Conservation (phyloP, 2,113 vertebrate genomes). For the Euleptes europaea region DNA sequence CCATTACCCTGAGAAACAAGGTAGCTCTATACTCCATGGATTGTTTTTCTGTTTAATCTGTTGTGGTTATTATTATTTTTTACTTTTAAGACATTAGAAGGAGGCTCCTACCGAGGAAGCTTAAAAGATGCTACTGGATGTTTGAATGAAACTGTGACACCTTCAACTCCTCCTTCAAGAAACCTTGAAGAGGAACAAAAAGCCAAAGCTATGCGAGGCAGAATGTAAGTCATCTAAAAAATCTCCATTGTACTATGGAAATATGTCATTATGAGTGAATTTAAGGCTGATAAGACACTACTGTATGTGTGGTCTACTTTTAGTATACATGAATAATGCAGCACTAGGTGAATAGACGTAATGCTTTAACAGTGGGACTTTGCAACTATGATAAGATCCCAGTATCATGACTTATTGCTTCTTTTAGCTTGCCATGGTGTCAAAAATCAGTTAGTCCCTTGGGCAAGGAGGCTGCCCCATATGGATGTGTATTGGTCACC, state of each 20-base stretch:
- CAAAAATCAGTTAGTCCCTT: no score
- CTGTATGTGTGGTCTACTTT: background rate
- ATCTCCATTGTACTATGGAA: background rate
- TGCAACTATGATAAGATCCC: background rate
- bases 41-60: constrained; percentile 31
- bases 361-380: background rate
- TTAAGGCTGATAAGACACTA: background rate
- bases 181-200: constrained; percentile 94
- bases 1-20: background rate
- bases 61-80: constrained; percentile 5
- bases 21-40: constrained; percentile 12
- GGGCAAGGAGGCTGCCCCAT: no score
- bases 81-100: constrained; percentile 86
- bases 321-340: background rate
- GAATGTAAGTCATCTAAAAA: constrained; percentile 84
- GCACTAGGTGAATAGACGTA: background rate
- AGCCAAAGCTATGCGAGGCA: constrained; percentile 94
- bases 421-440: no score
- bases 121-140: constrained; percentile 79
- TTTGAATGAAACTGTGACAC: constrained; percentile 75
- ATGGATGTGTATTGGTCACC: no score
- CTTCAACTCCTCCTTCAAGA: constrained; percentile 76
- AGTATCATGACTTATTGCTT: no score
- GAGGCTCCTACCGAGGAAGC: constrained; percentile 85
- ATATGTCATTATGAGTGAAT: background rate